Conservation (phyloP, 1,140 invertebrate genomes). For the Danaus melanippus region DNA sequence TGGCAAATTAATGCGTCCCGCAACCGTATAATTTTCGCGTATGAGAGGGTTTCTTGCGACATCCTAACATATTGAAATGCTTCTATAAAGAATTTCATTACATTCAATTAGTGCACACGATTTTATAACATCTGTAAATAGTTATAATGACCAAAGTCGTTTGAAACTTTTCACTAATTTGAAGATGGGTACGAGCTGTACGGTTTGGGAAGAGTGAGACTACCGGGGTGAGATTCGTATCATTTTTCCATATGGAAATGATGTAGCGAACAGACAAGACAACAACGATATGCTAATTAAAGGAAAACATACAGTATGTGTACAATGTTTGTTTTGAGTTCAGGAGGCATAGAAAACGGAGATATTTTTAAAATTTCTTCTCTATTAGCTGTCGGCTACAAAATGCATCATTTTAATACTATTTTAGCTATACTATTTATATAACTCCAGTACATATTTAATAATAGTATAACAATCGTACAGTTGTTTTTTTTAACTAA, state of each 20-base stretch:
- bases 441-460: too few species aligned
- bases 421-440: too few species aligned
- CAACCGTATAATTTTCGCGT: conserved; percentile 64
- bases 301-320: conserved; percentile 58
- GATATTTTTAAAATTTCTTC: conserved; percentile 47
- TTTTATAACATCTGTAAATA: conserved; percentile 1
- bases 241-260: conserved; percentile 71
- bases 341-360: conserved; percentile 38
- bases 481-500: too few species aligned
- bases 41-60: conserved; percentile 59
- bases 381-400: conserved; percentile 16
- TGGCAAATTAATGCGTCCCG: conserved; percentile 73
- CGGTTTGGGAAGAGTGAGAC: conserved; percentile 23
- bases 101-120: conserved; percentile 10
- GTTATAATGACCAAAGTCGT: conserved; percentile 9
- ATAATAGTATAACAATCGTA: too few species aligned
- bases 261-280: conserved; percentile 62
- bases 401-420: too few species aligned
- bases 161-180: conserved; percentile 12
- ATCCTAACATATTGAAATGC: conserved; percentile 38
- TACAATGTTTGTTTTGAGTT: conserved; percentile 56
- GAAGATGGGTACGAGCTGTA: background rate
- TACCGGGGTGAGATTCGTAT: conserved; percentile 48
- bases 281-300: conserved; percentile 70
- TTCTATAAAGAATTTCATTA: conserved; percentile 16